These are phyloP conservation scores for Oophaga pumilio DNA, from an alignment of 2,113 vertebrate species.

Conservation along the genomic window DNA sequence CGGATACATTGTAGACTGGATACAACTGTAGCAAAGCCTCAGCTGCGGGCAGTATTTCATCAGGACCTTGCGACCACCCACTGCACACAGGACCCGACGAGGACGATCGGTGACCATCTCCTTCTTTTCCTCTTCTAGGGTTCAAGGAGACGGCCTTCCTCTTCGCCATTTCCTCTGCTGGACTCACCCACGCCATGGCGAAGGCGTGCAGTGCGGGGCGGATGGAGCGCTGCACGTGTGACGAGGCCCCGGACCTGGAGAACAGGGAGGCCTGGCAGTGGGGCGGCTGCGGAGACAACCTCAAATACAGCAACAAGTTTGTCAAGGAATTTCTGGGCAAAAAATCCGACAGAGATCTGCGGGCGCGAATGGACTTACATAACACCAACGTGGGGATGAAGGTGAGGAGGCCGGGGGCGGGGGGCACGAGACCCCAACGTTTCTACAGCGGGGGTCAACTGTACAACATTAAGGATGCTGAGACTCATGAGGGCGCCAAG, in stretches of 20 bases:
- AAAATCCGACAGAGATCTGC: conserved; percentile 92
- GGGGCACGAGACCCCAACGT: too few species aligned
- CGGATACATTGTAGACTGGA: background rate
- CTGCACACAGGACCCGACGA: background rate
- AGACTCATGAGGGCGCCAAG: too few species aligned
- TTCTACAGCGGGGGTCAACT: too few species aligned
- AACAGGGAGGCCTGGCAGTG: conserved; percentile 98
- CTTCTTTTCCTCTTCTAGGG: conserved; percentile 68
- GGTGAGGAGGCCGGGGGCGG: conserved; percentile 69
- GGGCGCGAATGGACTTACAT: conserved; percentile 94
- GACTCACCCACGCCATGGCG: conserved; percentile 91
- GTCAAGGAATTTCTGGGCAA: conserved; percentile 97
- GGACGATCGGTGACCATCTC: too few species aligned
- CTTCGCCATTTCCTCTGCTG: conserved; percentile 93
- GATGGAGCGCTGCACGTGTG: conserved; percentile 98
- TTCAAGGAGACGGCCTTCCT: conserved; percentile 98
- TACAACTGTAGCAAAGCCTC: background rate
- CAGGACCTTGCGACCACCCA: too few species aligned
- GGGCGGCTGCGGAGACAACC: conserved; percentile 97
- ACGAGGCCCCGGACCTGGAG: conserved; percentile 94
- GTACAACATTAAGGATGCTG: too few species aligned
- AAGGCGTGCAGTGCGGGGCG: conserved; percentile 94
- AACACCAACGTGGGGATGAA: conserved; percentile 98
- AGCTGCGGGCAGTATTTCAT: background rate
- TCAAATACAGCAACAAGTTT: conserved; percentile 98